Conservation (phyloP, 2,113 vertebrate genomes). For the Dermatemys mawii region DNA sequence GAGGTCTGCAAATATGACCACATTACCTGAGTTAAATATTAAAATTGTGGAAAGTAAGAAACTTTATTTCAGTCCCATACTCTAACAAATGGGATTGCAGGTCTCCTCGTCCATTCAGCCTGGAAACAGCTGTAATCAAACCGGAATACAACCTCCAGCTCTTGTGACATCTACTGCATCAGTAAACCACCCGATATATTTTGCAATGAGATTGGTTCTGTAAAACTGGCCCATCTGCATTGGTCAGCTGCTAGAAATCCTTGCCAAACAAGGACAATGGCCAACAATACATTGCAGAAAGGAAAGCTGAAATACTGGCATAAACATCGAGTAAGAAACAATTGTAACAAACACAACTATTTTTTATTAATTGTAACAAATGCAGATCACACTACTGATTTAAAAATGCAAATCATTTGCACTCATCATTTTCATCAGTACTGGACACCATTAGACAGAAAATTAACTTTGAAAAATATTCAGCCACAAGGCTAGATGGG, state of each 20-base stretch:
- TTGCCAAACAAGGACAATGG: background rate
- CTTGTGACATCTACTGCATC: background rate
- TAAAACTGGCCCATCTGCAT: background rate
- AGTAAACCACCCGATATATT: background rate
- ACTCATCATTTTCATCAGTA: background rate
- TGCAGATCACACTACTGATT: background rate
- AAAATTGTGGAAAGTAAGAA: background rate
- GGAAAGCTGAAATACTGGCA: background rate
- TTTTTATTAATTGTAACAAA: background rate
- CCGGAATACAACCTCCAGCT: accelerated
- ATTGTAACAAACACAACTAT: background rate
- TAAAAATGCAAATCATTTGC: background rate
- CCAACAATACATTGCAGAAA: background rate
- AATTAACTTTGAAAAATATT: background rate
- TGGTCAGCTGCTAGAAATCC: background rate
- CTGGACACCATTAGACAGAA: background rate
- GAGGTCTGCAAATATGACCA: background rate
- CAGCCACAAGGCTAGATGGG: accelerated
- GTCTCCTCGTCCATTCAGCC: background rate
- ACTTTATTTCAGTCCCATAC: background rate
- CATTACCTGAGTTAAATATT: conserved; percentile 12
- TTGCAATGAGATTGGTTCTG: background rate
- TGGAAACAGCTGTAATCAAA: background rate
- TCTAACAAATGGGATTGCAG: background rate
- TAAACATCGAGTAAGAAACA: background rate